Evolutionary conservation across 2,797 vertebrate genomes (phyloP), one percentile per base, ranked within the genome.

Genomic region (Chaetophractus vellerosus): DNA sequence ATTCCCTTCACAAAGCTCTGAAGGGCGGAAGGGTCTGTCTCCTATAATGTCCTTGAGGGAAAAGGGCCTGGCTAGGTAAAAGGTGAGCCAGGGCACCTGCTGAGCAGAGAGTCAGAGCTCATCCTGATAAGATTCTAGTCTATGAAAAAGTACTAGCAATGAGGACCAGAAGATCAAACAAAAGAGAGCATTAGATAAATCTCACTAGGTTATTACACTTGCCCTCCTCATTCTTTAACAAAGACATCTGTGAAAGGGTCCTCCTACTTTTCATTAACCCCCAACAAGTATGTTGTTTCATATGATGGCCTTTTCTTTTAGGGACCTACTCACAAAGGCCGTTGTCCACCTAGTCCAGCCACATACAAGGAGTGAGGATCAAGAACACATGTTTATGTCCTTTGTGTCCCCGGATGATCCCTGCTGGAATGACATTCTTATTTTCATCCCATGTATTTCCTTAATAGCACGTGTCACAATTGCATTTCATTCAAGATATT

Each of bases 321-420:
- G 21, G 18, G 4, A 19, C 52, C 48, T 71, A 2, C 15, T 68
- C 72, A 38, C 10, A 41, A 57, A 38, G 14, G n/a, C 19, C 3
- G 21, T 2, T 28, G 21, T 26, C 50, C 26, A 33, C 11, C 26
- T 9, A 55, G 1, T 5, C 0, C 15, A n/a, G 4, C 36, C 45
- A 38, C 8, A 26, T 2, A 16, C 3, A 6, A 28, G 1, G 6
- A 0, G 1, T 36, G 4, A 90, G 23, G 38, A 33, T 45, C 11
- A 3, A 19, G 52, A 18, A 55, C 5, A 16, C 16, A 16, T 21
- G 52, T 71, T 55, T n/a, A 45, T 63, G 52, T 90, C 28, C 28
- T 36, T 9, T 11, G 24, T 59, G 50, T 38, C 3, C 9, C 23
- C 12, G 3, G 7, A 21, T 5, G 9, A 16, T 1, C 24, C 33